Evolutionary conservation across 2,888 invertebrate species (phyloP).

Genomic region (Drosophila hamatofila): DNA sequence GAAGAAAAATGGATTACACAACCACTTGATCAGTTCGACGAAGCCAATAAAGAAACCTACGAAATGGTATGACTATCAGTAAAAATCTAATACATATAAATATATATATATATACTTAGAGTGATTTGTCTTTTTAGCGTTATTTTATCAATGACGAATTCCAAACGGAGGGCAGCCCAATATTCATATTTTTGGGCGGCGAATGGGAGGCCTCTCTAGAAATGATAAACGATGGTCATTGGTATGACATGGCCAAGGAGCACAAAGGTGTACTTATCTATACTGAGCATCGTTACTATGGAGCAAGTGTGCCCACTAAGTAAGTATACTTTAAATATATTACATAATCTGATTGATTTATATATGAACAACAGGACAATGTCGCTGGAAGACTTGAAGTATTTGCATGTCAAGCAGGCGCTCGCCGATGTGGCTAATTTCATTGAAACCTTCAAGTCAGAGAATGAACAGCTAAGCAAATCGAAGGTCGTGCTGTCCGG

Average conservation of each 20-base stretch:
- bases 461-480: conserved; percentile 77
- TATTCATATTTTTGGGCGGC: conserved; percentile 89
- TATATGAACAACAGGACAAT: conserved; percentile 85
- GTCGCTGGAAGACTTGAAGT: conserved; percentile 87
- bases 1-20: conserved; percentile 86
- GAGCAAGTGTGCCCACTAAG: conserved; percentile 89
- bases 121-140: conserved; percentile 73
- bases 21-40: conserved; percentile 88
- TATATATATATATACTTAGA: too few relatives aligned
- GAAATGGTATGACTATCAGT: conserved; percentile 83
- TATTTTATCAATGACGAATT: conserved; percentile 86
- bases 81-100: background rate
- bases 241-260: conserved; percentile 87
- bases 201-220: conserved; percentile 89
- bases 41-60: conserved; percentile 86
- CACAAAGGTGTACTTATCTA: conserved; percentile 89
- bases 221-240: conserved; percentile 88
- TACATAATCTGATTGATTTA: too few relatives aligned
- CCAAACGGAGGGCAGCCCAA: conserved; percentile 86
- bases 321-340: conserved; percentile 83
- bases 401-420: conserved; percentile 88
- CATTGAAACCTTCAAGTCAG: conserved; percentile 86
- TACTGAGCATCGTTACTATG: conserved; percentile 94
- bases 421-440: conserved; percentile 89
- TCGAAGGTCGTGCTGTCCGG: conserved; percentile 87